Conservation (phyloP, 2,113 vertebrate species). For the Gorsachius goisagi region DNA sequence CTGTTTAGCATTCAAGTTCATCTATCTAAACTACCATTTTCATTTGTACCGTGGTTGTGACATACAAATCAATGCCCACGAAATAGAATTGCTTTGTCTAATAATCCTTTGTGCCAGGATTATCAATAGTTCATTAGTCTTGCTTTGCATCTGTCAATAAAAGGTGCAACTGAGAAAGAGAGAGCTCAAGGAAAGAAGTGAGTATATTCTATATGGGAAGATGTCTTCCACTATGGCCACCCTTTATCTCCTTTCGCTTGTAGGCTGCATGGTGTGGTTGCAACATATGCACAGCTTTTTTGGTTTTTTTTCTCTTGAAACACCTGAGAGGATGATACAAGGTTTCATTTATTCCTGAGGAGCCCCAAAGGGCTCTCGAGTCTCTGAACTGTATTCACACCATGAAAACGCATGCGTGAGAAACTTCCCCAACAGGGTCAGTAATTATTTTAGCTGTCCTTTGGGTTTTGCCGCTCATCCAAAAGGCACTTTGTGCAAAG, state of each 20-base stretch:
- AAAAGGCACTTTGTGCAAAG: neutral
- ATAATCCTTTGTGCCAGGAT: constrained; percentile 48
- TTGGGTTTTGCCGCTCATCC: neutral
- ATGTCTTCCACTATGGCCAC: neutral
- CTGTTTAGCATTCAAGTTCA: neutral
- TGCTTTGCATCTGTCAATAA: constrained; percentile 42
- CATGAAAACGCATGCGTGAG: neutral
- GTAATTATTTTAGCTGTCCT: neutral
- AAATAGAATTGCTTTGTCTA: constrained; percentile 44
- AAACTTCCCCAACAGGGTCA: neutral
- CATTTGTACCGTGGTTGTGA: neutral
- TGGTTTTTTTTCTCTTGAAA: neutral
- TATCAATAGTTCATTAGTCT: constrained; percentile 57
- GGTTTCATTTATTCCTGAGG: neutral
- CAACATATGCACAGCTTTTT: rapidly evolving
- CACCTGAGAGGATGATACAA: neutral
- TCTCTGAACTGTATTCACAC: neutral
- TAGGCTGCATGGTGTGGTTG: neutral
- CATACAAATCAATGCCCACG: constrained; percentile 24
- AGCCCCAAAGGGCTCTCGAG: neutral
- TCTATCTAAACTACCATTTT: neutral
- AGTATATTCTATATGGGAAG: neutral
- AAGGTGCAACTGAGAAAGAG: neutral
- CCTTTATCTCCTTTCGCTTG: neutral
- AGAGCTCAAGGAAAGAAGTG: neutral